Percentiles rank a stretch among this genome's conserved stretches.
Evolutionary conservation across 2,113 vertebrate genomes (phyloP).

Genomic region (Malurus melanocephalus): DNA sequence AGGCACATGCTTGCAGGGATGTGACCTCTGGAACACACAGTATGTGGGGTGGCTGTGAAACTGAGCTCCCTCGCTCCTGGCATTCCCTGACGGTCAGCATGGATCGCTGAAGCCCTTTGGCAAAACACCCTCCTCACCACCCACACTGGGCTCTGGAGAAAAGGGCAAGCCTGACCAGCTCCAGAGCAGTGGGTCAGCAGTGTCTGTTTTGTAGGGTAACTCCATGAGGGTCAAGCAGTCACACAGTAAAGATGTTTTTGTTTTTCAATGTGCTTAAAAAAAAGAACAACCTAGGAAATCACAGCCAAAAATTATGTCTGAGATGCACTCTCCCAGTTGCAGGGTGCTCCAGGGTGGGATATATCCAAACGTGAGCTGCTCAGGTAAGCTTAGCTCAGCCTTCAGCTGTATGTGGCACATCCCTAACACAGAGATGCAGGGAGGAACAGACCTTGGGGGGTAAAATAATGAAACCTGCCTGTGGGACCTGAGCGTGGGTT

Average conservation of each 20-base stretch:
- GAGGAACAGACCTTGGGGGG: neutral
- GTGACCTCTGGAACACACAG: neutral
- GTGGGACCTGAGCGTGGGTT: fast-evolving
- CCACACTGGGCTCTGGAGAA: neutral
- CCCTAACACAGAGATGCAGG: neutral
- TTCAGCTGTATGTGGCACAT: fast-evolving
- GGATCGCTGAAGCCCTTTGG: fast-evolving
- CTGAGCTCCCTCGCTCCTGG: neutral
- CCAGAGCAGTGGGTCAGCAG: neutral
- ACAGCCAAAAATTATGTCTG: neutral
- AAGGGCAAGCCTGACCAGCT: neutral
- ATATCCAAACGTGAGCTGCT: neutral
- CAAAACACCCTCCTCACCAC: neutral
- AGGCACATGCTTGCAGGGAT: neutral
- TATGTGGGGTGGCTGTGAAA: neutral
- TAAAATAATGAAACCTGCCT: neutral
- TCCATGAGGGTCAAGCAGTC: neutral
- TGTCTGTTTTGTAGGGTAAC: neutral
- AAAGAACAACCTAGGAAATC: neutral
- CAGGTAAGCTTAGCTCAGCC: neutral
- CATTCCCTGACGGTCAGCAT: neutral
- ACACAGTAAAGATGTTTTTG: neutral
- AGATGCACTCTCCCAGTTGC: neutral
- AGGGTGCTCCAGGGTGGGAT: neutral
- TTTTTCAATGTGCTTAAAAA: neutral